Evolutionary conservation across 1,140 invertebrate species (phyloP), one percentile per base, ranked within the genome.

Genomic region (Bilobella aurantiaca): DNA sequence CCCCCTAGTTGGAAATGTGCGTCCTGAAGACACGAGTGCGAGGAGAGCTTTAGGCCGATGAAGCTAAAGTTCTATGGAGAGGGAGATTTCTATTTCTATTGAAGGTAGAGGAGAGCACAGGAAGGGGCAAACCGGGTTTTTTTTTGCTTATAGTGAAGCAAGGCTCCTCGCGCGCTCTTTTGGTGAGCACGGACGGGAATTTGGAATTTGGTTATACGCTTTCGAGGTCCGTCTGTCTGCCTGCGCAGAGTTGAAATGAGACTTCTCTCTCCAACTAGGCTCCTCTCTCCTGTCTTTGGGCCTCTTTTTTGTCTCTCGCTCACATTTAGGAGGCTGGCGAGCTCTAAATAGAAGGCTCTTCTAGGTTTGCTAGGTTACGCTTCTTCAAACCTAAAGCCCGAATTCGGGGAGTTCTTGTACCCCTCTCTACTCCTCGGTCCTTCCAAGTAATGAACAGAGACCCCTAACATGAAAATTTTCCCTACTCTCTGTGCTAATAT

Each of bases 391-490:
- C n/a, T n/a, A n/a, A n/a, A n/a, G n/a, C n/a, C n/a, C n/a, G n/a
- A n/a, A n/a, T n/a, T n/a, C n/a, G n/a, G n/a, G n/a, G n/a, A n/a
- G n/a, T n/a, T n/a, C n/a, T n/a, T n/a, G n/a, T n/a, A n/a, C n/a
- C n/a, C n/a, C n/a, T n/a, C n/a, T n/a, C n/a, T n/a, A n/a, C n/a
- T n/a, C n/a, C n/a, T n/a, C n/a, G n/a, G n/a, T n/a, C n/a, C n/a
- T n/a, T n/a, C n/a, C n/a, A 42, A 42, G 34, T 8, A 56, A 68
- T 64, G 63, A 62, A 68, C n/a, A n/a, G 66, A 46, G 66, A 62
- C 69, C 69, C 69, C 69, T 70, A 58, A 67, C 69, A 66, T 46
- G 62, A 67, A 70, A 70, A 8, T 58, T 30, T 66, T 63, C 65
- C 61, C 34, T 12, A 18, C 34, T 42, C 34, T 18, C 49, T 53